phyloP scores from a whole-genome alignment of 2,797 vertebrate genomes.

The Fundulus diaphanus region DNA sequence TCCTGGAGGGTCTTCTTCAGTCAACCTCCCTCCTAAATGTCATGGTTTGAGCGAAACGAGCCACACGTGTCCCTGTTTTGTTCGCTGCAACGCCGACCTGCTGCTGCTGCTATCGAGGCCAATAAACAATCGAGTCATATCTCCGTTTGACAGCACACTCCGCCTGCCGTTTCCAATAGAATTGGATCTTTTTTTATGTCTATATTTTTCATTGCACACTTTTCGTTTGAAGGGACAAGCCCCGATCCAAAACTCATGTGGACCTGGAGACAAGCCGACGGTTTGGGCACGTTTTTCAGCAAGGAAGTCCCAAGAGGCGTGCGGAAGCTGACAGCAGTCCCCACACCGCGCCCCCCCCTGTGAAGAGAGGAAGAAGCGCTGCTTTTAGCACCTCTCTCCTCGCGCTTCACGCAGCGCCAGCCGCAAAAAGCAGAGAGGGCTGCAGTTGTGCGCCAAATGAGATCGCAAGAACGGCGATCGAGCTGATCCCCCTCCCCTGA shows the following conservation, averaged over 20 bases:
- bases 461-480: slow-evolving; percentile 8
- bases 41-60: background rate
- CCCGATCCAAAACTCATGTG: slow-evolving; percentile 11
- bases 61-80: slow-evolving; percentile 22
- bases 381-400: background rate
- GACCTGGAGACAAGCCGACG: slow-evolving; percentile 9
- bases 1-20: background rate
- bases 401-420: background rate
- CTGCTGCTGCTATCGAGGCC: slow-evolving; percentile 12
- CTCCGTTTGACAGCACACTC: slow-evolving; percentile 1
- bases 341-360: background rate
- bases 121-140: background rate
- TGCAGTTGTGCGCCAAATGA: slow-evolving; percentile 25
- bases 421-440: background rate
- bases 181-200: slow-evolving; percentile 3
- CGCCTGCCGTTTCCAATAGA: background rate
- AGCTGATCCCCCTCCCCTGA: background rate
- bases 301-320: slow-evolving; percentile 24
- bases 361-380: background rate
- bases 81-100: background rate
- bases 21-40: background rate
- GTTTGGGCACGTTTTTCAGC: slow-evolving; percentile 11
- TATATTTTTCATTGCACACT: slow-evolving; percentile 5
- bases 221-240: slow-evolving; percentile 21
- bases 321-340: slow-evolving; percentile 19